Conservation (phyloP, 2,888 invertebrate genomes). For the Galerucella calmariensis region DNA sequence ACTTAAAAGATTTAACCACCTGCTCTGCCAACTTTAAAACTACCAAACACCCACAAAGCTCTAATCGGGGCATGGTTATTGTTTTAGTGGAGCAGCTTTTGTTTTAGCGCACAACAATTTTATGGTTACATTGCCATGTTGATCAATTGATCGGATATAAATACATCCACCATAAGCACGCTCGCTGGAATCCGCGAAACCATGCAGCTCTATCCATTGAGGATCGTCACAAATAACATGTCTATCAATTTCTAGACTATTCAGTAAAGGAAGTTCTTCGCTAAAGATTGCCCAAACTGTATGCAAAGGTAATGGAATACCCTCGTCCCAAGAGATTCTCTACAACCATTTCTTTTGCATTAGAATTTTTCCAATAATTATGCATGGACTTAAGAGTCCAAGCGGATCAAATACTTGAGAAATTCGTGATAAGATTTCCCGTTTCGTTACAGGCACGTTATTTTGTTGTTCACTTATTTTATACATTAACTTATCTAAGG, state of each 20-base stretch:
- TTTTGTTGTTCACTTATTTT: neutral
- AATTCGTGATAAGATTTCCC: too few species aligned
- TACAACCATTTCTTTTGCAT: slow-evolving; percentile 25
- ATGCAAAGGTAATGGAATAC: slow-evolving; percentile 18
- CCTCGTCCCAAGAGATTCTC: slow-evolving; percentile 4
- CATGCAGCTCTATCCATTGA: slow-evolving; percentile 32
- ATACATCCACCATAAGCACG: slow-evolving; percentile 41
- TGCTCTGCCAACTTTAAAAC: too few species aligned
- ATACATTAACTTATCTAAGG: slow-evolving; percentile 25
- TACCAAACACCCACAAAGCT: too few species aligned
- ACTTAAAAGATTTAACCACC: neutral
- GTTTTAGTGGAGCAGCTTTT: slow-evolving; percentile 39
- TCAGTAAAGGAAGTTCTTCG: slow-evolving; percentile 36
- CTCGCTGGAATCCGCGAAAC: slow-evolving; percentile 39
- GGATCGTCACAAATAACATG: slow-evolving; percentile 35
- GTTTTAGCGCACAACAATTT: slow-evolving; percentile 39
- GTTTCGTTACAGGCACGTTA: slow-evolving; percentile 8
- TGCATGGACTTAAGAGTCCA: slow-evolving; percentile 42
- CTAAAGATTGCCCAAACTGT: slow-evolving; percentile 34
- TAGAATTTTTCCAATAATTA: slow-evolving; percentile 43
- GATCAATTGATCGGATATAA: slow-evolving; percentile 34
- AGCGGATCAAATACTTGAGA: slow-evolving; percentile 46
- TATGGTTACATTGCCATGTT: slow-evolving; percentile 26
- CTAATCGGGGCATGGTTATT: slow-evolving; percentile 39
- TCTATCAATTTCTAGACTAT: slow-evolving; percentile 38